Percentiles rank a stretch among this genome's conserved stretches.
These are phyloP conservation scores for Cariama cristata DNA, from an alignment of 2,113 vertebrate genomes.

Conservation along the genomic window DNA sequence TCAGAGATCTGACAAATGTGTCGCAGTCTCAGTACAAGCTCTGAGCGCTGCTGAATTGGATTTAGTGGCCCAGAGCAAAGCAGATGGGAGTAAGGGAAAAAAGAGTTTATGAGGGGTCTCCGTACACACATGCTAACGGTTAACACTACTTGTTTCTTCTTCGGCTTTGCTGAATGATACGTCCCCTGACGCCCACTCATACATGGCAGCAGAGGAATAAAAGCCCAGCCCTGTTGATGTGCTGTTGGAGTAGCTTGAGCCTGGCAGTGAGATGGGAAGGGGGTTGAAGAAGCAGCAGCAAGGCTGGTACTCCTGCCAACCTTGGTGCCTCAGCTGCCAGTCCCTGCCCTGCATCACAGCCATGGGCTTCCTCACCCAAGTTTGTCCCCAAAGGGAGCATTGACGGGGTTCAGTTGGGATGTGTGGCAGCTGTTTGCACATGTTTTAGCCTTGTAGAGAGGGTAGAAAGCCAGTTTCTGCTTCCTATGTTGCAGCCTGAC, in stretches of 20 bases:
- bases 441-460: neutral
- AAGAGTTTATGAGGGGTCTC: slow-evolving; percentile 26
- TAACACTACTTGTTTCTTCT: slow-evolving; percentile 36
- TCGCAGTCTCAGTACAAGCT: slow-evolving; percentile 27
- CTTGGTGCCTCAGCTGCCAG: rapidly evolving
- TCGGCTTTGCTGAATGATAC: neutral
- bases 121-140: neutral
- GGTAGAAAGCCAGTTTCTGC: neutral
- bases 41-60: slow-evolving; percentile 40
- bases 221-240: neutral
- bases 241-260: neutral
- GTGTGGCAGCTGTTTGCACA: neutral
- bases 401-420: rapidly evolving
- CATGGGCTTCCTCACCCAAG: rapidly evolving
- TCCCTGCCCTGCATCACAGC: neutral
- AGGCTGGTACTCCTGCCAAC: neutral
- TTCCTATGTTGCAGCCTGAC: neutral
- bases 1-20: slow-evolving; percentile 69
- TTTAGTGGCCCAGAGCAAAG: slow-evolving; percentile 66
- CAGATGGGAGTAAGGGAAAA: slow-evolving; percentile 29
- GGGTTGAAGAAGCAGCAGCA: neutral
- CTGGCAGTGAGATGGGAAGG: neutral
- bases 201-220: rapidly evolving
- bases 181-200: neutral
- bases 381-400: neutral